phyloP scores from a whole-genome alignment of 2,888 invertebrate species.

The Mythimna ferrago region DNA sequence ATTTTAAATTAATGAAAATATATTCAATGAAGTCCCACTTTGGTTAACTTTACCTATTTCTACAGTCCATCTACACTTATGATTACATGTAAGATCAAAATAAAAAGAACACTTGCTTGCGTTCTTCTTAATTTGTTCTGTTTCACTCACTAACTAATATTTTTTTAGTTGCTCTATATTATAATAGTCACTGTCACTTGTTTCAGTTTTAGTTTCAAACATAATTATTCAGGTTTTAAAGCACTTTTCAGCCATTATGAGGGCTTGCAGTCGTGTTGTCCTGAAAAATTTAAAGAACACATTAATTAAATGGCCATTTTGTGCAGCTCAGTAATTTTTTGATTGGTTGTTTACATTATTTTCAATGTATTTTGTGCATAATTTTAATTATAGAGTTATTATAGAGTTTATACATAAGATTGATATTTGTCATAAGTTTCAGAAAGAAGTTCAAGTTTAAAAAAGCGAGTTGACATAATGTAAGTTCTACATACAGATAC shows the following conservation, averaged over 20 bases:
- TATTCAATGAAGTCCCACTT: slow-evolving; percentile 70
- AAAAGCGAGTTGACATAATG: neutral
- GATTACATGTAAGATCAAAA: slow-evolving; percentile 73
- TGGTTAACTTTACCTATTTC: slow-evolving; percentile 72
- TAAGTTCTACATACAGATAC: neutral
- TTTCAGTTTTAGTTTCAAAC: slow-evolving; percentile 14
- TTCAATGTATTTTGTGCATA: neutral
- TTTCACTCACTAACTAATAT: slow-evolving; percentile 27
- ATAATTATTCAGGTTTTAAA: neutral
- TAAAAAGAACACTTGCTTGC: slow-evolving; percentile 76
- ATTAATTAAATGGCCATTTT: neutral
- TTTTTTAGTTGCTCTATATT: slow-evolving; percentile 18
- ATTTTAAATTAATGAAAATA: slow-evolving; percentile 42
- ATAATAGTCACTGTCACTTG: slow-evolving; percentile 47
- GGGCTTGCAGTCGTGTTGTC: slow-evolving; percentile 71
- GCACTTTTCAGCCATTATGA: slow-evolving; percentile 37
- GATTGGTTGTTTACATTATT: neutral
- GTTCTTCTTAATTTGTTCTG: slow-evolving; percentile 81
- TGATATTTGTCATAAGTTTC: neutral
- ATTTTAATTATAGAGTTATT: neutral
- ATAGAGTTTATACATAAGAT: no score
- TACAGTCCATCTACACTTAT: slow-evolving; percentile 40
- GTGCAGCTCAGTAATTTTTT: neutral
- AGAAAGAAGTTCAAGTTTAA: neutral
- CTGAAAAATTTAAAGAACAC: slow-evolving; percentile 67